Percentiles rank a stretch among this genome's conserved stretches.
Conservation (phyloP, 1,140 invertebrate genomes). For the Agrypnia vestita region DNA sequence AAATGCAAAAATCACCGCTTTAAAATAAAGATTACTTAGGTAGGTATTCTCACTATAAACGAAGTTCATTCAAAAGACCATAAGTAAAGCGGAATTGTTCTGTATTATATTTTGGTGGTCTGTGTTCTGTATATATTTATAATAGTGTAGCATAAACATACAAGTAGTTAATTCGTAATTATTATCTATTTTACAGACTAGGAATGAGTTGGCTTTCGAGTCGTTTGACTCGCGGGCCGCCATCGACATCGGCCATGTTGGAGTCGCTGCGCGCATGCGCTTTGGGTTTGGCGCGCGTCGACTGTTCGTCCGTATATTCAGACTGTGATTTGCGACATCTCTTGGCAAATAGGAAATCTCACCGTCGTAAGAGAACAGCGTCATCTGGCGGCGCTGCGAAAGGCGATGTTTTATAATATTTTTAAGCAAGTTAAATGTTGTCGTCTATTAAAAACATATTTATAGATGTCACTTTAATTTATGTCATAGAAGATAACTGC, state of each 20-base stretch:
- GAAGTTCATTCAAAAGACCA: too few relatives aligned
- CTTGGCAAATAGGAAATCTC: slow-evolving; percentile 41
- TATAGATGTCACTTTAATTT: too few relatives aligned
- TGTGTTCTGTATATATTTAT: too few relatives aligned
- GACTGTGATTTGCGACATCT: slow-evolving; percentile 49
- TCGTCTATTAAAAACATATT: too few relatives aligned
- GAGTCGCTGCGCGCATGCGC: slow-evolving; percentile 73
- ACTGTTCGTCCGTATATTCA: slow-evolving; percentile 66
- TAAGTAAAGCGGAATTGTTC: too few relatives aligned
- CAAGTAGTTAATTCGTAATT: not conserved
- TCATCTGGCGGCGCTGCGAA: slow-evolving; percentile 1
- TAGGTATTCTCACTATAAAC: too few relatives aligned
- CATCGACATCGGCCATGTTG: slow-evolving; percentile 65
- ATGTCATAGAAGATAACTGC: too few relatives aligned
- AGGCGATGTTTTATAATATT: not conserved
- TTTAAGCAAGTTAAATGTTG: too few relatives aligned
- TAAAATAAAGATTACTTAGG: too few relatives aligned
- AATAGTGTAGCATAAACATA: not conserved
- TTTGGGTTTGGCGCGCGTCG: slow-evolving; percentile 73
- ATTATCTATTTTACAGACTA: slow-evolving; percentile 65
- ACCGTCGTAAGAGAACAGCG: not conserved
- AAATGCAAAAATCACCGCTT: too few relatives aligned
- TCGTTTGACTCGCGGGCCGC: slow-evolving; percentile 63
- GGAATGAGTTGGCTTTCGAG: slow-evolving; percentile 77
- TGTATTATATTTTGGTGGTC: too few relatives aligned